Percentiles rank a stretch among this genome's conserved stretches.
These are phyloP conservation scores for Synanthedon vespiformis DNA, from an alignment of 2,888 invertebrate species.

Conservation along the genomic window DNA sequence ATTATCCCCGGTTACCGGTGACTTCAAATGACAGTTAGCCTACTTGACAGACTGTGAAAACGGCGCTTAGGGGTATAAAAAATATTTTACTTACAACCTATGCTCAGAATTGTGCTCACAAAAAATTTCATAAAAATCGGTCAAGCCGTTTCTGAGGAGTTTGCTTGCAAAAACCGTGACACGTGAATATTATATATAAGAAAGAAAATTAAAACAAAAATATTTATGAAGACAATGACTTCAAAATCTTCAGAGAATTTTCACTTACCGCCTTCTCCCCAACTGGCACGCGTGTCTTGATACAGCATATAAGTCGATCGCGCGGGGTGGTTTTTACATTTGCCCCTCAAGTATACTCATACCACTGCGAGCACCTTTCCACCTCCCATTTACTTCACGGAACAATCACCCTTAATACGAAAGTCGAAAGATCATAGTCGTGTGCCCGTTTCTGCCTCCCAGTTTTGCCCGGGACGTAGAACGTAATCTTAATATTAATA, in stretches of 20 bases:
- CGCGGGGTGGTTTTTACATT: slow-evolving; percentile 67
- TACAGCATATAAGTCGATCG: slow-evolving; percentile 70
- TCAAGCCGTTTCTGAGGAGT: no score
- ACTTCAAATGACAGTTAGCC: no score
- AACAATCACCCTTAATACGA: slow-evolving; percentile 12
- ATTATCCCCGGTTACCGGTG: no score
- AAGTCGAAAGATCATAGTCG: slow-evolving; percentile 5
- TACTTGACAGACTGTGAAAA: no score
- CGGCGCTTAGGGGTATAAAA: no score
- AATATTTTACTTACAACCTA: no score
- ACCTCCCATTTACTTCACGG: slow-evolving; percentile 7
- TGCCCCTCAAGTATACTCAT: slow-evolving; percentile 58
- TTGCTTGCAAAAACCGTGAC: no score
- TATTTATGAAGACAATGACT: background rate
- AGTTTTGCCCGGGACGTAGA: slow-evolving; percentile 25
- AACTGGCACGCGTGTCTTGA: slow-evolving; percentile 44
- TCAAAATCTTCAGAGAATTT: slow-evolving; percentile 7
- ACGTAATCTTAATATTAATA: slow-evolving; percentile 63
- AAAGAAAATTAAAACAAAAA: no score
- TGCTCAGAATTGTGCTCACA: no score
- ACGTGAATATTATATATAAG: no score
- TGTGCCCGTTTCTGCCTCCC: slow-evolving; percentile 2
- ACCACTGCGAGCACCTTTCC: slow-evolving; percentile 20
- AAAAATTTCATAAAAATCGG: no score
- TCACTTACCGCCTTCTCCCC: slow-evolving; percentile 14